Percentiles rank a stretch among this genome's conserved stretches.
Conservation (phyloP, 2,797 vertebrate species). For the Australoheros facetus region DNA sequence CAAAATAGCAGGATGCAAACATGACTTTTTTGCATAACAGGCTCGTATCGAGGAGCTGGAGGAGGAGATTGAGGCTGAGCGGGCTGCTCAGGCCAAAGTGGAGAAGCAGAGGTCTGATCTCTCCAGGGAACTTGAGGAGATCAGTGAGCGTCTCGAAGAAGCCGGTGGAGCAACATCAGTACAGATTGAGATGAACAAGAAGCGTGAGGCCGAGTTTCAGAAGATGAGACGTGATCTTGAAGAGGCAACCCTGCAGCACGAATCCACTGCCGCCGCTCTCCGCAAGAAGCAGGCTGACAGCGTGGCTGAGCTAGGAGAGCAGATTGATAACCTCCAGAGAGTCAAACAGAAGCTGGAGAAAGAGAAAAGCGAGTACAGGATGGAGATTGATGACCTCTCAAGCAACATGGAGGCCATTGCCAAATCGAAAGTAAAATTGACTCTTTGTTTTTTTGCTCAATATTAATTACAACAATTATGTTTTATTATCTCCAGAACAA, state of each 20-base stretch:
- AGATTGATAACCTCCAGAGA: conserved; percentile 74
- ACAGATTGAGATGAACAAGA: conserved; percentile 88
- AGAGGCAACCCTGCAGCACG: conserved; percentile 87
- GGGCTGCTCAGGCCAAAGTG: conserved; percentile 75
- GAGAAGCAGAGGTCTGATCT: conserved; percentile 85
- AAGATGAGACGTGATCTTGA: conserved; percentile 85
- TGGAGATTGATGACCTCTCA: conserved; percentile 86
- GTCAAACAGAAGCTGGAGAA: too few relatives aligned
- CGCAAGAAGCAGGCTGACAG: conserved; percentile 88
- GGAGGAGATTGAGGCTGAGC: conserved; percentile 87
- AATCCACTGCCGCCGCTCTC: conserved; percentile 80
- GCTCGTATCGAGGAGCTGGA: conserved; percentile 86
- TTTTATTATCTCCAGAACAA: not conserved
- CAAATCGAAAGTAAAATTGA: conserved; percentile 83
- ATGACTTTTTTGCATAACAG: conserved; percentile 51
- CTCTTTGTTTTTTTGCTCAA: not conserved
- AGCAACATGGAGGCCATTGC: conserved; percentile 84
- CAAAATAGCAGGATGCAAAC: too few relatives aligned
- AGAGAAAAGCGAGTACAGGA: conserved; percentile 88
- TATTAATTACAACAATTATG: not conserved
- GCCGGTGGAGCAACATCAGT: conserved; percentile 82
- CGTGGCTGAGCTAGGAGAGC: conserved; percentile 85
- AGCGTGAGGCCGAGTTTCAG: conserved; percentile 86
- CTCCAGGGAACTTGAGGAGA: conserved; percentile 87
- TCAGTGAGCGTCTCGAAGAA: conserved; percentile 86